Evolutionary conservation across 2,113 vertebrate genomes (phyloP).

Genomic region (Ranitomeya variabilis): DNA sequence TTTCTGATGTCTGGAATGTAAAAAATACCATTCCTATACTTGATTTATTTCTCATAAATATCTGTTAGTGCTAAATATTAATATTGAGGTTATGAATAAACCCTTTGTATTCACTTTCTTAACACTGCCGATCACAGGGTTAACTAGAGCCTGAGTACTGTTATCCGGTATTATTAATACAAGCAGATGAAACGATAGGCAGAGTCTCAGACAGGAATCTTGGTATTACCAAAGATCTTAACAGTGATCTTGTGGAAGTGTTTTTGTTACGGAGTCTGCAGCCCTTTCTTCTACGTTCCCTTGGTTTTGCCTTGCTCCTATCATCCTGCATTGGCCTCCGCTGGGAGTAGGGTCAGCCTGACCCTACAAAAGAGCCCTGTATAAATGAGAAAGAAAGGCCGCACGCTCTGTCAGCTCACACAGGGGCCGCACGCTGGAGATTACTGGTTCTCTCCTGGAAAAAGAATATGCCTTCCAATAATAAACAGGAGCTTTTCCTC

Average conservation of each 20-base stretch:
- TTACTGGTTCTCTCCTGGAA: constrained; percentile 54
- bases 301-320: constrained; percentile 31
- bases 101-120: background rate
- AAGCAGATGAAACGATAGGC: constrained; percentile 36
- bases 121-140: background rate
- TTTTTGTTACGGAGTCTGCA: constrained; percentile 49
- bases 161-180: constrained; percentile 14
- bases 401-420: constrained; percentile 49
- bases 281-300: constrained; percentile 18
- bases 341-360: constrained; percentile 41
- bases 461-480: constrained; percentile 55
- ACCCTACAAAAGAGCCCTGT: constrained; percentile 52
- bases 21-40: no score
- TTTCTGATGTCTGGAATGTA: background rate
- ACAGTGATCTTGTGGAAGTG: constrained; percentile 53
- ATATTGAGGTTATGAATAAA: background rate
- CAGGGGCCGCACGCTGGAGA: constrained; percentile 54
- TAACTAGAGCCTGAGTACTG: background rate
- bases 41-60: background rate
- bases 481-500: constrained; percentile 55
- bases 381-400: constrained; percentile 49
- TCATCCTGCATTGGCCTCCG: constrained; percentile 46
- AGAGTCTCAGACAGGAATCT: constrained; percentile 40
- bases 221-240: constrained; percentile 51
- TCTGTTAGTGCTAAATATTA: no score